A percentile compares a stretch with the other conserved stretches of the same genome.
Evolutionary conservation across 2,888 invertebrate species (phyloP).

Genomic region (Peribatodes rhomboidaria): DNA sequence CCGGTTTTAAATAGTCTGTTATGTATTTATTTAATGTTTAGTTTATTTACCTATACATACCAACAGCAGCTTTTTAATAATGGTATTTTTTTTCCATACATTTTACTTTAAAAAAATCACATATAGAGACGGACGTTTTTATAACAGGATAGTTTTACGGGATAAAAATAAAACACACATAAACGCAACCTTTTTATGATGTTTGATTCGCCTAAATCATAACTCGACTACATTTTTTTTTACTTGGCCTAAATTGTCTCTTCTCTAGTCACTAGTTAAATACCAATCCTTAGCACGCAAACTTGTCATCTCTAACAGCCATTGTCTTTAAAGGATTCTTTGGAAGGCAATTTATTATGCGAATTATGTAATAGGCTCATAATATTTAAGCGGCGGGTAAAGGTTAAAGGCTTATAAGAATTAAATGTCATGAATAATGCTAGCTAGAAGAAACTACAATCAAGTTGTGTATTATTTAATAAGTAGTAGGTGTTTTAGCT

Average conservation of each 20-base stretch:
- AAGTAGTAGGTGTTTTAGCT: background rate
- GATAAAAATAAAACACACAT: too few relatives aligned
- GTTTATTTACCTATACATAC: too few relatives aligned
- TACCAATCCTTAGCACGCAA: slow-evolving; percentile 18
- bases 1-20: too few relatives aligned
- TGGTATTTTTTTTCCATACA: background rate
- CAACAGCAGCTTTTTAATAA: background rate
- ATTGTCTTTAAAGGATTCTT: slow-evolving; percentile 18
- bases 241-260: background rate
- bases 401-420: slow-evolving; percentile 15
- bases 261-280: background rate
- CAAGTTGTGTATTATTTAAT: background rate
- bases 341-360: slow-evolving; percentile 18
- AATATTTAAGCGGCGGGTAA: slow-evolving; percentile 32
- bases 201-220: background rate
- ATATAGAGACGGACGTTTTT: too few relatives aligned
- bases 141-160: too few relatives aligned
- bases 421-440: slow-evolving; percentile 1
- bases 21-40: too few relatives aligned
- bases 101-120: too few relatives aligned
- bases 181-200: too few relatives aligned
- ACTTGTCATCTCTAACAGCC: slow-evolving; percentile 30
- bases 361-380: slow-evolving; percentile 21
- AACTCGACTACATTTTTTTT: background rate
- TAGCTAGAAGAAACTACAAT: background rate